Base-by-base conservation (phyloP, 2,797 vertebrate genomes). In the Falco novaeseelandiae region DNA sequence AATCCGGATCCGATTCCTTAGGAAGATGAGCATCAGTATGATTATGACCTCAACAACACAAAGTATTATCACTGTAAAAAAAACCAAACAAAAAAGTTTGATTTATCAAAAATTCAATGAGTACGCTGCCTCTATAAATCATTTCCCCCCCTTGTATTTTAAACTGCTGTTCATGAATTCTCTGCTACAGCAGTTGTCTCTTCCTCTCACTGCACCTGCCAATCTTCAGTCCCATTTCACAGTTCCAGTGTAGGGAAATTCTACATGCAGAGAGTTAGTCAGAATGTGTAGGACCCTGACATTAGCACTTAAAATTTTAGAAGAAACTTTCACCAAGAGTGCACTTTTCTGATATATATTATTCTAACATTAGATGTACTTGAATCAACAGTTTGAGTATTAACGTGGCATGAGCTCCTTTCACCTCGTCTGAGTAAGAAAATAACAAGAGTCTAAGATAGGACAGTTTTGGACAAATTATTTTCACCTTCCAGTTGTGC, bases 11-110 rank as follows among this genome's bases (percentile, higher is more conserved):
- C 99, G 98, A 48, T 97, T 98, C 96, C 99, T 98, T 95, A 99
- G 98, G 98, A 99, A 99, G 94, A 99, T 98, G 97, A 99, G 97
- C 94, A 99, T 97, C 48, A 99, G 85, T 88, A 99, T 95, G 96
- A 99, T 97, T 93, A 98, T 48, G 46, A 94, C 96, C 97, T 99
- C 99, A 26, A 98, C 97, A 95, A 98, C 95, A 85, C 98, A 98
- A 83, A 99, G 99, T 26, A 98, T 94, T 94, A 99, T 98, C 99
- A 99, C 99, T 99, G 93, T n/a, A 96, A 98, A 63, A 93, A 94
- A 87, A 63, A 16, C 42, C 42, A 88, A 58, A 81, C 29, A 70
- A 51, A 69, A 80, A 79, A 63, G 42, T 65, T 17, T 93, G 71
- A 42, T 74, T 77, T 85, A 44, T 46, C 83, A 87, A 67, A 82